Evolutionary conservation across 2,888 invertebrate species (phyloP).

Genomic region (Agriopis aurantiaria): DNA sequence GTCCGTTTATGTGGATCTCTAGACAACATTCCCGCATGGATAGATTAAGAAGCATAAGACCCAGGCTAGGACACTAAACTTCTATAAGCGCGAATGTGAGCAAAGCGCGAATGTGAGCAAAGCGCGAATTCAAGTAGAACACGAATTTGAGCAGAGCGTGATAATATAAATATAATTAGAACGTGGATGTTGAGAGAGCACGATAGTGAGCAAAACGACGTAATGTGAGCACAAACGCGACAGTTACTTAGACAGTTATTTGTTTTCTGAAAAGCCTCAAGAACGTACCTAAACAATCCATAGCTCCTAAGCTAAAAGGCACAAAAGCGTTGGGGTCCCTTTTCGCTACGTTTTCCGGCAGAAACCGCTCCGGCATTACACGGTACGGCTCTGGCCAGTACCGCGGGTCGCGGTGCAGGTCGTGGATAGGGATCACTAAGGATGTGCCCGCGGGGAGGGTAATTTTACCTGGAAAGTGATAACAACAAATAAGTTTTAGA

Average conservation of each 20-base stretch:
- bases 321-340: slow-evolving; percentile 72
- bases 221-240: too few species aligned
- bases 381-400: slow-evolving; percentile 71
- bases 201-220: too few species aligned
- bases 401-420: slow-evolving; percentile 67
- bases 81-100: neutral
- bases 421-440: slow-evolving; percentile 69
- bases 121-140: too few species aligned
- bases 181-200: too few species aligned
- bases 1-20: too few species aligned
- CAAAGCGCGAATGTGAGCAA: neutral
- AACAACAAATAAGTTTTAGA: neutral
- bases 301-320: slow-evolving; percentile 75
- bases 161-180: neutral
- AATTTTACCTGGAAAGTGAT: slow-evolving; percentile 60
- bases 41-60: too few species aligned
- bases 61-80: too few species aligned
- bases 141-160: neutral
- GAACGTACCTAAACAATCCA: slow-evolving; percentile 75
- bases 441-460: slow-evolving; percentile 71
- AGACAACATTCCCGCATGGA: too few species aligned
- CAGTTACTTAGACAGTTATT: too few species aligned
- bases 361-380: slow-evolving; percentile 71
- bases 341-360: slow-evolving; percentile 65
- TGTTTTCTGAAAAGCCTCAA: neutral